A percentile compares a stretch with the other conserved stretches of the same genome.
Conservation (phyloP, 2,797 vertebrate species). For the Oreonectes daqikongensis region DNA sequence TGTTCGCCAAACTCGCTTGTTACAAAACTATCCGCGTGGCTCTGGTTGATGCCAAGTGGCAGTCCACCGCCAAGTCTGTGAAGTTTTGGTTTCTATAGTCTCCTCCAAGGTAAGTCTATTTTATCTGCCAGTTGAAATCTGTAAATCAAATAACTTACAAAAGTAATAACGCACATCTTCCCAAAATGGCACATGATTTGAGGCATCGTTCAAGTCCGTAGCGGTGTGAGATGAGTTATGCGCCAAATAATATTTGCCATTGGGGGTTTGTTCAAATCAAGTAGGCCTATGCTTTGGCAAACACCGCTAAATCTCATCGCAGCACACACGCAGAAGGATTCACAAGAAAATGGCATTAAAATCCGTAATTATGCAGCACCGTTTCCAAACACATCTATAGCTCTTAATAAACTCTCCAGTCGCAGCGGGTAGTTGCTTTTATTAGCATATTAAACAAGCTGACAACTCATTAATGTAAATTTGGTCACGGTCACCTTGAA, state of each 20-base stretch:
- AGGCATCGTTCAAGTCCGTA: not conserved
- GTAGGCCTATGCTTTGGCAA: not conserved
- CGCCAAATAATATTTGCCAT: not conserved
- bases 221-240: not conserved
- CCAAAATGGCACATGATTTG: not conserved
- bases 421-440: constrained; percentile 35
- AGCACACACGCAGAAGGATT: not conserved
- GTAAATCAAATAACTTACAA: not conserved
- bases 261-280: not conserved
- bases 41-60: no score
- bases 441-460: constrained; percentile 55
- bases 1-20: no score
- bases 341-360: not conserved
- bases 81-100: not conserved
- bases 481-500: constrained; percentile 53
- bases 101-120: not conserved
- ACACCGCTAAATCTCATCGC: not conserved
- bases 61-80: not conserved
- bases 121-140: not conserved
- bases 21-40: not conserved
- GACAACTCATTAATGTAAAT: constrained; percentile 53
- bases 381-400: constrained; percentile 3
- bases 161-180: not conserved
- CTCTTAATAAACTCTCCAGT: constrained; percentile 30
- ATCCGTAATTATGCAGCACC: not conserved